phyloP scores from a whole-genome alignment of 2,888 invertebrate species.

The Troides helena region DNA sequence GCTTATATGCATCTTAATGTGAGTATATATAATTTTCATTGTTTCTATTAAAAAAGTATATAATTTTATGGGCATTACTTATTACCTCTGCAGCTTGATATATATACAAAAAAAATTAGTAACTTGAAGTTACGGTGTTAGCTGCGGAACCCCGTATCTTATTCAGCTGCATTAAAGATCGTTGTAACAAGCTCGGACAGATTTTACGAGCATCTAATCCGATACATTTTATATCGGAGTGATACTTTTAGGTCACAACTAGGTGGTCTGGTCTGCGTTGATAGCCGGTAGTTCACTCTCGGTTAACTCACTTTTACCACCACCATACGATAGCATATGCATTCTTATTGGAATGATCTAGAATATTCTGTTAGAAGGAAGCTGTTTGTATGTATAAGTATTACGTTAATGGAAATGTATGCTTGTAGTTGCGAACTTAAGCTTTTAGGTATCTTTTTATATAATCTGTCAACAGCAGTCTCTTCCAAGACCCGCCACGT shows the following conservation, averaged over 20 bases:
- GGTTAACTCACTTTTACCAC: neutral
- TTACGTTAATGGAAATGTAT: too few relatives aligned
- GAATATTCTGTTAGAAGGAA: neutral
- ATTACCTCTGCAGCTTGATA: too few relatives aligned
- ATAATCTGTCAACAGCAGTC: too few relatives aligned
- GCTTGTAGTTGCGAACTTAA: too few relatives aligned
- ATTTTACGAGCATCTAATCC: slow-evolving; percentile 61
- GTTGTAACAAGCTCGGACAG: slow-evolving; percentile 43
- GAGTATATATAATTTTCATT: too few relatives aligned
- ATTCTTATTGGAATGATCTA: neutral
- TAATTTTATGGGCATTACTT: too few relatives aligned
- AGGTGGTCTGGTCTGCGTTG: slow-evolving; percentile 39
- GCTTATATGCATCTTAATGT: too few relatives aligned
- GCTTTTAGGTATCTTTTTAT: too few relatives aligned
- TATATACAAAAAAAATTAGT: too few relatives aligned
- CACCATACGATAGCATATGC: neutral
- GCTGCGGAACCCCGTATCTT: slow-evolving; percentile 30
- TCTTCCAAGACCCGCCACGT: too few relatives aligned
- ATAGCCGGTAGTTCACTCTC: slow-evolving; percentile 19
- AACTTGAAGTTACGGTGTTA: slow-evolving; percentile 44
- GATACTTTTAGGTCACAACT: slow-evolving; percentile 37
- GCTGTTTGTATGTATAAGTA: too few relatives aligned
- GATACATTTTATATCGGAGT: slow-evolving; percentile 40
- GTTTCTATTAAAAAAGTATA: too few relatives aligned
- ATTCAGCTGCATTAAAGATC: slow-evolving; percentile 31